phyloP scores from a whole-genome alignment of 2,888 invertebrate genomes.

The Apeira syringaria region DNA sequence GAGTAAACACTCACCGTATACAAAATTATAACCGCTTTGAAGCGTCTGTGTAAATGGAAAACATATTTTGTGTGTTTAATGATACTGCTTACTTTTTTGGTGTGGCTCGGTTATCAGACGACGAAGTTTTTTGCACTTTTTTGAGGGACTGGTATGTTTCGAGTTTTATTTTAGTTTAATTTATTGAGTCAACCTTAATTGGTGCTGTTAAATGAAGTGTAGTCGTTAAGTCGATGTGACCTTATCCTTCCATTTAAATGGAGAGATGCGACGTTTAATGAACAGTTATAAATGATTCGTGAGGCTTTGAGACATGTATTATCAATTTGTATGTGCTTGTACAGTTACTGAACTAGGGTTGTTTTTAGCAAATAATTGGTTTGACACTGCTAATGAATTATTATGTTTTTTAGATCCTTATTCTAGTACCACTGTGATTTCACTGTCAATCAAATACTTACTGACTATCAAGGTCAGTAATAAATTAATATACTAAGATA shows the following conservation, averaged over 20 bases:
- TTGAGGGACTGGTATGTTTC: constrained; percentile 43
- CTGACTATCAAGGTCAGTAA: no score
- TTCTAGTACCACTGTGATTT: no score
- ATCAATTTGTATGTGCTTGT: constrained; percentile 23
- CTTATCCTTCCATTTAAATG: constrained; percentile 47
- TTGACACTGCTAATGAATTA: no score
- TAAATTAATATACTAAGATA: no score
- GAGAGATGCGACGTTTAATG: constrained; percentile 34
- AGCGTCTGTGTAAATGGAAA: constrained; percentile 82
- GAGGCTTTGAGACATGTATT: constrained; percentile 28
- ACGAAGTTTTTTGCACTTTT: constrained; percentile 70
- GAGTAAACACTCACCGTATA: constrained; percentile 82
- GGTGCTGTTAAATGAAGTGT: constrained; percentile 59
- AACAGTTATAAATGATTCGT: constrained; percentile 34
- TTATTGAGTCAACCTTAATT: constrained; percentile 72
- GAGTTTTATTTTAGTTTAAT: constrained; percentile 64
- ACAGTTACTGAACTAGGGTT: no score
- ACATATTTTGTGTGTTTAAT: constrained; percentile 83
- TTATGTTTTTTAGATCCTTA: no score
- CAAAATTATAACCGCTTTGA: constrained; percentile 81
- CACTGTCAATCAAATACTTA: no score
- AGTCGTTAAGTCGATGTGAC: constrained; percentile 54
- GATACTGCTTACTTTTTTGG: constrained; percentile 81
- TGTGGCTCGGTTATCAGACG: constrained; percentile 67
- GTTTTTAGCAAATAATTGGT: no score